Conservation (phyloP, 2,888 invertebrate genomes). For the Cheiracanthium punctorium region DNA sequence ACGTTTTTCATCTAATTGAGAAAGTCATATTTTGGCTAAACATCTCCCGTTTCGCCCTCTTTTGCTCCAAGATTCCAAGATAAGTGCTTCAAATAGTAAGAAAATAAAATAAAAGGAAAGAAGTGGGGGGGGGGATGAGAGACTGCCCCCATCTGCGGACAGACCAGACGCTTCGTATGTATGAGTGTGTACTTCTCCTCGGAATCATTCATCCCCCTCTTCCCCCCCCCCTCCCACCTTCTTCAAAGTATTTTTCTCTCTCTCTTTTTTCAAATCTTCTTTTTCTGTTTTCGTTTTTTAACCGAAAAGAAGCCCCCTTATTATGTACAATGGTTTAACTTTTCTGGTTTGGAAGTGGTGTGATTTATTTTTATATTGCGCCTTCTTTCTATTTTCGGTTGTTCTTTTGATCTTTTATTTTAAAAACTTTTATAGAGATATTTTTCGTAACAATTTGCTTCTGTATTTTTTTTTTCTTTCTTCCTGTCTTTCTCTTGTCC, state of each 20-base stretch:
- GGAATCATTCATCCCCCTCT: background rate
- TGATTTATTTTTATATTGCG: background rate
- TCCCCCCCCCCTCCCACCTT: background rate
- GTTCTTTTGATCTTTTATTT: too few relatives aligned
- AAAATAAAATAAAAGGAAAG: background rate
- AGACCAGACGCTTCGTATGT: background rate
- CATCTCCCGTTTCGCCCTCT: too few relatives aligned
- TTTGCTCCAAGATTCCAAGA: too few relatives aligned
- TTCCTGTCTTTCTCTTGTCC: too few relatives aligned
- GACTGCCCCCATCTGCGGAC: background rate
- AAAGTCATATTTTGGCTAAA: too few relatives aligned
- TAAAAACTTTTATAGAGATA: too few relatives aligned
- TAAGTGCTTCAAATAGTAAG: too few relatives aligned
- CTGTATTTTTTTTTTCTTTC: background rate
- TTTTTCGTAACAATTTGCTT: background rate
- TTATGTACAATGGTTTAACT: constrained; percentile 45
- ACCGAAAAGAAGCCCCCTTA: constrained; percentile 29
- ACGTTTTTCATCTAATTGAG: too few relatives aligned
- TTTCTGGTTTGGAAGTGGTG: constrained; percentile 22
- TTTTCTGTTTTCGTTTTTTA: background rate
- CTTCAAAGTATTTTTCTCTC: background rate
- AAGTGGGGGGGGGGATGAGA: background rate
- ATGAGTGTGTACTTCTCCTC: background rate
- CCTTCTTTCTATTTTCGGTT: background rate
- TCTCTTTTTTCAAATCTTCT: background rate